A percentile compares a stretch with the other conserved stretches of the same genome.
These are phyloP conservation scores for Zaprionus lineosus DNA, from an alignment of 2,888 invertebrate genomes.

Conservation along the genomic window DNA sequence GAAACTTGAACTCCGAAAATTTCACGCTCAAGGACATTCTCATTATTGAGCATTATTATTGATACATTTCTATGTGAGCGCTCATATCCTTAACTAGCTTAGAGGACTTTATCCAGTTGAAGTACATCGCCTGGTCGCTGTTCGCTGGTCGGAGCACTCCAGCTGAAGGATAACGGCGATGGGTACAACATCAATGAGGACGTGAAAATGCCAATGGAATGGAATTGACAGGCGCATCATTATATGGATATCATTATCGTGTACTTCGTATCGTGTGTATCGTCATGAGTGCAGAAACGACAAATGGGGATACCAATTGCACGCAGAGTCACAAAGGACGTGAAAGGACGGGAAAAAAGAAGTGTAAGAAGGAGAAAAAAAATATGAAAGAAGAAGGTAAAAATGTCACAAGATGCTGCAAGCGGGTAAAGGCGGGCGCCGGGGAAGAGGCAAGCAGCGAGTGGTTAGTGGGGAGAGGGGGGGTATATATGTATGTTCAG, in stretches of 20 bases:
- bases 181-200: constrained; percentile 2
- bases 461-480: constrained; percentile 12
- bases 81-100: too few relatives aligned
- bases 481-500: constrained; percentile 16
- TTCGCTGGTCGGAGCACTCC: constrained; percentile 8
- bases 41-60: too few relatives aligned
- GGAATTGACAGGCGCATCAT: constrained; percentile 81
- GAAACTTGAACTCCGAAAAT: too few relatives aligned
- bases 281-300: constrained; percentile 41
- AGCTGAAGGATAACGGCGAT: constrained; percentile 5
- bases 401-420: constrained; percentile 72
- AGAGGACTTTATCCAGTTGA: too few relatives aligned
- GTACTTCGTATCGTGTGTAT: constrained; percentile 72
- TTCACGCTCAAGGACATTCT: too few relatives aligned
- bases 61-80: too few relatives aligned
- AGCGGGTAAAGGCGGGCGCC: constrained; percentile 13
- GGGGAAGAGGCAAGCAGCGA: background rate
- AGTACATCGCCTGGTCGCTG: too few relatives aligned
- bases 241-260: constrained; percentile 80
- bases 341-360: too few relatives aligned
- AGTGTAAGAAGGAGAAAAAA: background rate
- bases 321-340: constrained; percentile 29
- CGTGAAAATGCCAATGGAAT: constrained; percentile 52
- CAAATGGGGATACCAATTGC: constrained; percentile 50
- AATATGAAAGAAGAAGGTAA: constrained; percentile 8